Conservation (phyloP, 2,113 vertebrate species). For the Corythoichthys intestinalis region DNA sequence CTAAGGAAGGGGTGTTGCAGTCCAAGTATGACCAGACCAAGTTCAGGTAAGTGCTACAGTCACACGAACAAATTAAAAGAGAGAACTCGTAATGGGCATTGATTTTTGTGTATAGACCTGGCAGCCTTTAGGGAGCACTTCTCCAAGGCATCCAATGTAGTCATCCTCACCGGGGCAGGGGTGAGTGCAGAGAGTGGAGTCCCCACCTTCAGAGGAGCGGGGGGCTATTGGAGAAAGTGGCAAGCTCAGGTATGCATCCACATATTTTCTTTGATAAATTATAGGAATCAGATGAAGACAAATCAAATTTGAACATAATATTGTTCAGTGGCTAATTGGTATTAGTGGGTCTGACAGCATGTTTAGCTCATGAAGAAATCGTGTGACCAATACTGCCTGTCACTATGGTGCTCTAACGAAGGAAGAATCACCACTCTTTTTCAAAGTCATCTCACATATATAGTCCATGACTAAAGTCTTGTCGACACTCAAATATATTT, state of each 20-base stretch:
- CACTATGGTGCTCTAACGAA: too few species aligned
- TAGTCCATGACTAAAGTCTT: too few species aligned
- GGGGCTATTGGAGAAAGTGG: constrained; percentile 95
- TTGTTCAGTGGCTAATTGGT: too few species aligned
- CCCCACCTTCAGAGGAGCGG: constrained; percentile 90
- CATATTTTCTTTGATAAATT: background rate
- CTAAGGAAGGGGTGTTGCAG: constrained; percentile 21
- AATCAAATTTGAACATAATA: too few species aligned
- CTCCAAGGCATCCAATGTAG: constrained; percentile 84
- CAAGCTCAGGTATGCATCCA: constrained; percentile 80
- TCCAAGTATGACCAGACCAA: constrained; percentile 67
- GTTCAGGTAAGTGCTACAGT: constrained; percentile 57
- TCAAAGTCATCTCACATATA: too few species aligned
- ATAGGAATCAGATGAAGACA: too few species aligned
- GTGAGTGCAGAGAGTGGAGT: constrained; percentile 94
- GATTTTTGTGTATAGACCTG: constrained; percentile 70
- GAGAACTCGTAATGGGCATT: background rate
- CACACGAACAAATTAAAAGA: background rate
- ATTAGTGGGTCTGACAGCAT: too few species aligned
- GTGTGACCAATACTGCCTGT: too few species aligned
- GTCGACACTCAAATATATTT: too few species aligned
- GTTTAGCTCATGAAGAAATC: too few species aligned
- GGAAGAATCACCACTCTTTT: too few species aligned
- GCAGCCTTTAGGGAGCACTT: constrained; percentile 85
- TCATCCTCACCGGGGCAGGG: constrained; percentile 87